Evolutionary conservation across 2,797 vertebrate species (phyloP), one percentile per base, ranked within the genome.

Genomic region (Epinephelus awoara): DNA sequence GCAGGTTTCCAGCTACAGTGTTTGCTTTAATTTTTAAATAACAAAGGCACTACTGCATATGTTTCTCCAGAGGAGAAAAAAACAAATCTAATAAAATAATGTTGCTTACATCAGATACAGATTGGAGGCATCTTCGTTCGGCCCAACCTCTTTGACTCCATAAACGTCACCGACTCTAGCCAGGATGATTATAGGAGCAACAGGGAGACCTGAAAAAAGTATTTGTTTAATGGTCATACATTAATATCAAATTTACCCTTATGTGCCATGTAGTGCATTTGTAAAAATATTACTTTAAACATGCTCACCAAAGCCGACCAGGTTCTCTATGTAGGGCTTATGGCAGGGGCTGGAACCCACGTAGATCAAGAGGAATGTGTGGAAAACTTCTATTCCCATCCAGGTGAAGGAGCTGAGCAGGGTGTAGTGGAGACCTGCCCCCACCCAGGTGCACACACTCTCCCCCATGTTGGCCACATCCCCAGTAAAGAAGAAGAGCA

Each of bases 321-420:
- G 21, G 80, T 94, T 95, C 93, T 96, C 93, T 2, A 96, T 73
- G 23, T 93, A 92, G 14, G 89, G 77, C 17, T 94, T 94, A 0
- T 95, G 92, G 0, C 92, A 86, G 65, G 94, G 92, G 0, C 73
- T 92, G 47, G 99, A 97, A 77, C 98, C 95, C 79, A 96, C 90
- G 0, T 95, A 92, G 88, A 99, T 95, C 4, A 97, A 92, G 70
- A 95, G 95, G 93, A 98, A 99, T 70, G 98, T 96, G 86, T 97
- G 96, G 87, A 98, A 96, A 67, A 97, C 95, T 88, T 99, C 96
- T 0, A 98, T 94, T 72, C 94, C 97, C 98, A 99, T 99, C 98
- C 98, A 99, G 76, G 93, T 87, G 75, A 98, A 95, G 83, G 96
- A 96, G 81, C 96, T 93, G 3, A 99, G 96, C 61, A 98, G 89